A percentile compares a stretch with the other conserved stretches of the same genome.
Conservation (phyloP, 1,140 invertebrate species). For the Trichonephila inaurata region DNA sequence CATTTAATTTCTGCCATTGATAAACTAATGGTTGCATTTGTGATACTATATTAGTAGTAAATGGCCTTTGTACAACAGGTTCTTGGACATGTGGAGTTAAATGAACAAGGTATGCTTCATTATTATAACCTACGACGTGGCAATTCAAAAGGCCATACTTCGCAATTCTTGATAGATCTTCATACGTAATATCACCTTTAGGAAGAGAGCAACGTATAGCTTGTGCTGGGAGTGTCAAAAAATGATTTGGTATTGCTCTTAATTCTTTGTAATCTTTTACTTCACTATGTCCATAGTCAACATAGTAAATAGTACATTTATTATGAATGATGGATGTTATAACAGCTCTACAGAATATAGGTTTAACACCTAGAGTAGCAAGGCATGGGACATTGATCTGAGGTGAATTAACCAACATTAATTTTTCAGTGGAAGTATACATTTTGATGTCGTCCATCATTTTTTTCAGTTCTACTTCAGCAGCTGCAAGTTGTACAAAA, state of each 20-base stretch:
- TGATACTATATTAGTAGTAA: neutral
- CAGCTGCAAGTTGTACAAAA: constrained; percentile 55
- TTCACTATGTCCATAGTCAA: constrained; percentile 90
- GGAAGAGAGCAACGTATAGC: constrained; percentile 88
- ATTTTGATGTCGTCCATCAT: constrained; percentile 61
- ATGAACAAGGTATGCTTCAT: constrained; percentile 39
- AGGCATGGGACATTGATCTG: constrained; percentile 31
- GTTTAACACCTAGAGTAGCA: neutral
- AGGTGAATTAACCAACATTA: constrained; percentile 21
- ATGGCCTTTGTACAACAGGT: neutral
- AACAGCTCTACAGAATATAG: constrained; percentile 11
- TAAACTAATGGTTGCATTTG: neutral
- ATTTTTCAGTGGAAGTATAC: neutral
- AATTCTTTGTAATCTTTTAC: constrained; percentile 79
- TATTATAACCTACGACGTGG: constrained; percentile 8
- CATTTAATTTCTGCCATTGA: constrained; percentile 4
- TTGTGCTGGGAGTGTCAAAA: constrained; percentile 85
- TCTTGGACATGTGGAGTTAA: constrained; percentile 21
- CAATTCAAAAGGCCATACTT: constrained; percentile 1
- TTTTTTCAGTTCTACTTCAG: constrained; percentile 54
- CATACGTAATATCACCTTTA: constrained; percentile 75
- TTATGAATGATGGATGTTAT: neutral
- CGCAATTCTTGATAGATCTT: constrained; percentile 68
- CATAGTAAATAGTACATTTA: constrained; percentile 84
- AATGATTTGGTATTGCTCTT: constrained; percentile 82